These are phyloP conservation scores for Teleopsis dalmanni DNA, from an alignment of 1,140 invertebrate genomes.

Conservation along the genomic window DNA sequence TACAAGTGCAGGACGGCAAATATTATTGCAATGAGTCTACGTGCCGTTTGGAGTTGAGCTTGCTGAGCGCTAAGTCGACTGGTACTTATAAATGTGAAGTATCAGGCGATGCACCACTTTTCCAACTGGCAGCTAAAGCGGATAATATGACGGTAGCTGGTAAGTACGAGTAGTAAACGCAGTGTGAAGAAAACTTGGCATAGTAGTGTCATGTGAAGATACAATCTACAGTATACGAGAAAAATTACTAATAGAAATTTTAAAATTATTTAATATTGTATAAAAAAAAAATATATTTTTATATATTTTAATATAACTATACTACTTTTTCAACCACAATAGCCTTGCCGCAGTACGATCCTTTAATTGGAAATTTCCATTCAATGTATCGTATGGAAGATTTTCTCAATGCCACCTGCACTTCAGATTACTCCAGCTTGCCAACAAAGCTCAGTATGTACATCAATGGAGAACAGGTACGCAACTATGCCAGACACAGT, in stretches of 20 bases:
- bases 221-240: no score
- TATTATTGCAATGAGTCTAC: conserved; percentile 51
- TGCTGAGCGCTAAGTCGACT: conserved; percentile 47
- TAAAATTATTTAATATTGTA: no score
- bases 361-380: conserved; percentile 49
- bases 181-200: conserved; percentile 2
- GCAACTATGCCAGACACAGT: conserved; percentile 3
- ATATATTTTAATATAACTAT: no score
- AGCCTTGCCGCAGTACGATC: conserved; percentile 53
- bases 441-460: conserved; percentile 55
- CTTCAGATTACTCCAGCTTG: conserved; percentile 52
- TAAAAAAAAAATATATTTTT: no score
- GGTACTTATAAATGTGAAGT: conserved; percentile 56
- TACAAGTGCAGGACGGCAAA: conserved; percentile 67
- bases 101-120: conserved; percentile 58
- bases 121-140: conserved; percentile 51
- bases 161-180: conserved; percentile 21
- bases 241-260: no score
- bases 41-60: conserved; percentile 49
- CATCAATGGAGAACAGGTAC: conserved; percentile 53
- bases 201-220: no score
- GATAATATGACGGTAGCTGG: conserved; percentile 57
- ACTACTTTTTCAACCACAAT: conserved; percentile 28
- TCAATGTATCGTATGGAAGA: conserved; percentile 52
- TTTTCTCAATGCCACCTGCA: conserved; percentile 52